These are phyloP conservation scores for Bradypus variegatus DNA, from an alignment of 2,797 vertebrate species.

Conservation along the genomic window DNA sequence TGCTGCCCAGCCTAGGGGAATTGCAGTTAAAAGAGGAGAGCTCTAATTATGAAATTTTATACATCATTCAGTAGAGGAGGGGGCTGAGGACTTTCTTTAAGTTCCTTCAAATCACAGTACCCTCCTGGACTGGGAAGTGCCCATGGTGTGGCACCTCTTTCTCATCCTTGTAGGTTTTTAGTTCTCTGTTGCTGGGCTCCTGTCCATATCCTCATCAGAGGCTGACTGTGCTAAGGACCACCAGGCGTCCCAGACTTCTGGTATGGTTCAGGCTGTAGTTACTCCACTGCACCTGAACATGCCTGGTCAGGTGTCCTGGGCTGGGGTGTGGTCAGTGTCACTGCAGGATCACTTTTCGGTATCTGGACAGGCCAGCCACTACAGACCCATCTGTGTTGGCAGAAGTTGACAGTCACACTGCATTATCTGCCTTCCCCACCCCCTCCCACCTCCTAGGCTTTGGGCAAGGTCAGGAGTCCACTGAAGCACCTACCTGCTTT, in stretches of 20 bases:
- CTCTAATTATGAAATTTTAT: background rate
- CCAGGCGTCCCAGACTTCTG: background rate
- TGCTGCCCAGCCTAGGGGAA: background rate
- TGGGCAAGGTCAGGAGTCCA: background rate
- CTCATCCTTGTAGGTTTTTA: conserved; percentile 1
- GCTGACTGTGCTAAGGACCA: background rate
- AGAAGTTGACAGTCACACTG: background rate
- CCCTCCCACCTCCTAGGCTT: background rate
- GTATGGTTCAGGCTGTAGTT: background rate
- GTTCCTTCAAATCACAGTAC: background rate
- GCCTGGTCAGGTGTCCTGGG: background rate
- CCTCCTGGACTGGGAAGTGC: background rate
- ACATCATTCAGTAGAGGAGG: background rate
- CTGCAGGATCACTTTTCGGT: conserved; percentile 14
- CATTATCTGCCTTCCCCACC: background rate
- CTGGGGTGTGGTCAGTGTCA: background rate
- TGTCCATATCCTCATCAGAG: background rate
- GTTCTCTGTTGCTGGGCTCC: background rate
- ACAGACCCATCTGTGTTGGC: background rate
- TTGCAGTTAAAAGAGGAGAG: background rate
- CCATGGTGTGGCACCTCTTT: background rate
- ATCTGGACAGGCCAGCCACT: background rate
- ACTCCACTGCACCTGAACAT: background rate
- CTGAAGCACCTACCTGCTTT: background rate
- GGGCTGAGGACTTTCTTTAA: background rate